Evolutionary conservation across 2,888 invertebrate genomes (phyloP).

Genomic region (Pseudoips prasinana): DNA sequence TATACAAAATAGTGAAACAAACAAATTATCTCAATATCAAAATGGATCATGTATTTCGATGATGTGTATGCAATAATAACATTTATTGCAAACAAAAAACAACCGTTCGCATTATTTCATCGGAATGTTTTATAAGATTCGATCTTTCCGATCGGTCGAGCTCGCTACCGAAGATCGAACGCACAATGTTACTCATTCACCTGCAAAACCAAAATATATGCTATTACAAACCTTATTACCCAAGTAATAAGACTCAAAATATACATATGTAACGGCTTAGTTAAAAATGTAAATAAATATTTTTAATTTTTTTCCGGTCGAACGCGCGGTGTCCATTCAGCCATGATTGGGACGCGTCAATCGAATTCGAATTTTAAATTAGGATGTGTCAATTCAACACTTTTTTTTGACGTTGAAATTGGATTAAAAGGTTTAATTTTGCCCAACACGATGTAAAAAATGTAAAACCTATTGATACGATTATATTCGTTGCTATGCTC

Average conservation of each 20-base stretch:
- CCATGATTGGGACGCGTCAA: slow-evolving; percentile 57
- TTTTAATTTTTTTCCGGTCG: slow-evolving; percentile 51
- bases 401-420: slow-evolving; percentile 18
- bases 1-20: too few relatives aligned
- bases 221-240: slow-evolving; percentile 15
- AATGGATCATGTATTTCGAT: too few relatives aligned
- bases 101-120: slow-evolving; percentile 50
- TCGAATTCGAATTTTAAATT: slow-evolving; percentile 55
- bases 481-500: too few relatives aligned
- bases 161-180: slow-evolving; percentile 58
- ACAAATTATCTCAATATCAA: too few relatives aligned
- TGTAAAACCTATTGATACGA: too few relatives aligned
- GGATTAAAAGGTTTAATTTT: not conserved
- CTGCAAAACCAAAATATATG: not conserved
- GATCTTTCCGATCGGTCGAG: slow-evolving; percentile 67
- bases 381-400: slow-evolving; percentile 59
- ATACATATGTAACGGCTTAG: not conserved
- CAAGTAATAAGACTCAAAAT: not conserved
- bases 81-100: slow-evolving; percentile 19
- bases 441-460: too few relatives aligned
- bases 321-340: slow-evolving; percentile 53
- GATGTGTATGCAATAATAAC: not conserved
- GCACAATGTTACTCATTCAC: slow-evolving; percentile 8
- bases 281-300: slow-evolving; percentile 24
- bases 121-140: slow-evolving; percentile 60